Evolutionary conservation across 2,888 invertebrate species (phyloP).

Genomic region (Coremacera marginata): DNA sequence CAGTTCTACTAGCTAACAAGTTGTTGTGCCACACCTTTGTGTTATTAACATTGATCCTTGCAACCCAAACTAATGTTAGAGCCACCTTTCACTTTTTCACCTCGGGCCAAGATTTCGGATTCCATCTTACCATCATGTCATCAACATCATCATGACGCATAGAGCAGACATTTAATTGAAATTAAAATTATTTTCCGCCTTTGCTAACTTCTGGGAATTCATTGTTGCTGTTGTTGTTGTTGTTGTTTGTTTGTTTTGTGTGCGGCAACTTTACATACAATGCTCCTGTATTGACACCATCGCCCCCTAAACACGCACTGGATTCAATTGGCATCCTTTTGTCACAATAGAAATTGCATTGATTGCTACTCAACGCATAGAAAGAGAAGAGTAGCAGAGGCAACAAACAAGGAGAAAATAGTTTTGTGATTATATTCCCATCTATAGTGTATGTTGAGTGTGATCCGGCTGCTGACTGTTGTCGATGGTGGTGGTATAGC

Average conservation of each 20-base stretch:
- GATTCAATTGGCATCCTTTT: background rate
- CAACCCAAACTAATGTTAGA: slow-evolving; percentile 10
- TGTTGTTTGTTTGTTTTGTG: background rate
- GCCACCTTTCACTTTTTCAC: background rate
- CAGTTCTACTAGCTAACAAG: background rate
- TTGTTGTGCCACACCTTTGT: slow-evolving; percentile 10
- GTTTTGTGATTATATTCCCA: background rate
- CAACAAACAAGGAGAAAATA: background rate
- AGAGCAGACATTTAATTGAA: slow-evolving; percentile 24
- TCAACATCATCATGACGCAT: background rate
- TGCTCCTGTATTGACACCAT: slow-evolving; percentile 22
- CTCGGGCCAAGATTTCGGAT: background rate
- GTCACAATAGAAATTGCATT: background rate
- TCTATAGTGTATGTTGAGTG: background rate
- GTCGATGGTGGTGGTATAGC: background rate
- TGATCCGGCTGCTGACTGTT: background rate
- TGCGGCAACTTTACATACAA: background rate
- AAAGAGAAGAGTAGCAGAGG: background rate
- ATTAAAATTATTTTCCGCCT: slow-evolving; percentile 16
- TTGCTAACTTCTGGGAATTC: slow-evolving; percentile 19
- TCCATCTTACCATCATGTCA: too few relatives aligned
- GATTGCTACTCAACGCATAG: slow-evolving; percentile 8
- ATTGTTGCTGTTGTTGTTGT: background rate
- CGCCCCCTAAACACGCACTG: slow-evolving; percentile 5
- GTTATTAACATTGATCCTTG: slow-evolving; percentile 15